Evolutionary conservation across 2,797 vertebrate genomes (phyloP).

Genomic region (Sylvia borin): DNA sequence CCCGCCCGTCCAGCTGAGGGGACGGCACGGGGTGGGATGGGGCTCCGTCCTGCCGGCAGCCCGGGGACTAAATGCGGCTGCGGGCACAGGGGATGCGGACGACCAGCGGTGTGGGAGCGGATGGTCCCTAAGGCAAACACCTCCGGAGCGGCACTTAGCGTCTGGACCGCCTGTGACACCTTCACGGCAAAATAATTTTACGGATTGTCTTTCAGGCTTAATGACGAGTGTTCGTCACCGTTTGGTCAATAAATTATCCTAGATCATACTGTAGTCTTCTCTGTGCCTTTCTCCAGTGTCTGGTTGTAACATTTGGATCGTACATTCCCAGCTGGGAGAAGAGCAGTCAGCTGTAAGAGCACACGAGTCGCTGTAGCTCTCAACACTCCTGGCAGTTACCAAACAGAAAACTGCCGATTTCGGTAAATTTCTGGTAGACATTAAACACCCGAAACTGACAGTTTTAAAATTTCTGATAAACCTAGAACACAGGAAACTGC

Average conservation of each 20-base stretch:
- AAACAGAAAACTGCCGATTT: neutral
- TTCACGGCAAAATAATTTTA: neutral
- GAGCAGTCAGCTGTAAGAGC: neutral
- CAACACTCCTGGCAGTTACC: neutral
- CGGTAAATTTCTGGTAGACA: neutral
- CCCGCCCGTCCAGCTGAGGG: neutral
- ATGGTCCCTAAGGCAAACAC: neutral
- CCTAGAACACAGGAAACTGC: neutral
- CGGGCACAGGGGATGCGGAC: fast-evolving
- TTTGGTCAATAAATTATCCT: neutral
- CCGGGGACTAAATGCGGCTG: neutral
- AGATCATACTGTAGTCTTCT: fast-evolving
- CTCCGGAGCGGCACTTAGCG: fast-evolving
- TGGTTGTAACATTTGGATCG: neutral
- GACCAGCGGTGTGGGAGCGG: fast-evolving
- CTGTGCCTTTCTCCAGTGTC: neutral
- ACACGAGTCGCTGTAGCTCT: neutral
- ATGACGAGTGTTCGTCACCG: fast-evolving
- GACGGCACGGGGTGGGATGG: too few relatives aligned
- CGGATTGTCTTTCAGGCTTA: neutral
- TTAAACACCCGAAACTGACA: neutral
- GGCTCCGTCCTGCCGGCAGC: neutral
- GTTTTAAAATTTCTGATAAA: neutral
- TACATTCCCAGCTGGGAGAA: neutral
- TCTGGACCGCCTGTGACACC: neutral